A percentile compares a stretch with the other conserved stretches of the same genome.
These are phyloP conservation scores for Tridacna gigas DNA, from an alignment of 2,888 invertebrate genomes.

Conservation along the genomic window DNA sequence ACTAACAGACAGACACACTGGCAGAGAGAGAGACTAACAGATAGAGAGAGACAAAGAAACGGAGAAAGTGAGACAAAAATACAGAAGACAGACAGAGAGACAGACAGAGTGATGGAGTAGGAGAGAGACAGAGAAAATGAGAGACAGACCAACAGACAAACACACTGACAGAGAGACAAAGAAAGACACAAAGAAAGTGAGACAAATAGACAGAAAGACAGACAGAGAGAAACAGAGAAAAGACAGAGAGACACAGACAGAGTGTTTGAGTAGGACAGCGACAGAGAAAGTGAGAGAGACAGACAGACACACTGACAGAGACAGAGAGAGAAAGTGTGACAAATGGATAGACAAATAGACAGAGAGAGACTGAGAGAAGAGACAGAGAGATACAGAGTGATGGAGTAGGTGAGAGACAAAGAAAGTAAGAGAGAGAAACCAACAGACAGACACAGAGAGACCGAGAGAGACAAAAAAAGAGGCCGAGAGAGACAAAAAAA, in stretches of 20 bases:
- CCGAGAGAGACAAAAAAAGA: neutral
- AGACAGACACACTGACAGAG: neutral
- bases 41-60: neutral
- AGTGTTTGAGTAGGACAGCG: neutral
- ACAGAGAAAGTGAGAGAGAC: neutral
- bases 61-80: neutral
- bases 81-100: neutral
- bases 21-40: too few relatives aligned
- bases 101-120: too few relatives aligned
- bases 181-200: neutral
- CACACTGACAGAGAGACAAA: neutral
- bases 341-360: neutral
- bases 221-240: neutral
- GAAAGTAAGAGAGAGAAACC: too few relatives aligned
- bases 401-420: neutral
- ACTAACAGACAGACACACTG: neutral
- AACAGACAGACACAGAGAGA: too few relatives aligned
- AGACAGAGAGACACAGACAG: too few relatives aligned
- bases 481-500: neutral
- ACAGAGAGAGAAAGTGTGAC: neutral
- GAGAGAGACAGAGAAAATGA: neutral
- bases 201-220: neutral
- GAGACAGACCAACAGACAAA: neutral
- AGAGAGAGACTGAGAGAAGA: neutral
- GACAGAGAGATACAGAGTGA: neutral